Evolutionary conservation across 2,113 vertebrate genomes (phyloP).

Genomic region (Oreochromis tanganicae): DNA sequence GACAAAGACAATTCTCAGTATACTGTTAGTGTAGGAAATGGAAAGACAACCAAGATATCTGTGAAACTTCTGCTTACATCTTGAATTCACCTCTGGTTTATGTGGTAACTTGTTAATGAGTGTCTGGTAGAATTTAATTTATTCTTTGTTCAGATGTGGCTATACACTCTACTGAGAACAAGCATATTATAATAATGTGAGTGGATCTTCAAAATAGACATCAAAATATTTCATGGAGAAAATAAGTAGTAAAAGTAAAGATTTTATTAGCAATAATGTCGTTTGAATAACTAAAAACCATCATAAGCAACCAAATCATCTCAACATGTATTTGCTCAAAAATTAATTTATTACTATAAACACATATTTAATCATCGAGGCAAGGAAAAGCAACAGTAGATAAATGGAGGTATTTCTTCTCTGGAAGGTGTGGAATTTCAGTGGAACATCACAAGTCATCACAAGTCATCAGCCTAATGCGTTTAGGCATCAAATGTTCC

Average conservation of each 20-base stretch:
- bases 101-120: background rate
- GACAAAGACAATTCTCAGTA: background rate
- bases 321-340: no score
- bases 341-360: no score
- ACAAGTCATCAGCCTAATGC: no score
- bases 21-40: background rate
- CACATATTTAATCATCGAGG: no score
- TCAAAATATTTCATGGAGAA: background rate
- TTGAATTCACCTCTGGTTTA: background rate
- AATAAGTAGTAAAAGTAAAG: background rate
- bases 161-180: background rate
- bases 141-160: background rate
- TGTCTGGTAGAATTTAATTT: background rate
- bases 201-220: background rate
- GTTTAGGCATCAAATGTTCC: no score
- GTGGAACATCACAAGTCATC: no score
- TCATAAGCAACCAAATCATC: no score
- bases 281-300: background rate
- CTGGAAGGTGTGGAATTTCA: no score
- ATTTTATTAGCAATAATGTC: background rate
- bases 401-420: no score
- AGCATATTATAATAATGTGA: background rate
- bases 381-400: no score
- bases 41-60: background rate
- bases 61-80: background rate